A percentile compares a stretch with the other conserved stretches of the same genome.
Conservation (phyloP, 2,888 invertebrate genomes). For the Ptilodon capucinus region DNA sequence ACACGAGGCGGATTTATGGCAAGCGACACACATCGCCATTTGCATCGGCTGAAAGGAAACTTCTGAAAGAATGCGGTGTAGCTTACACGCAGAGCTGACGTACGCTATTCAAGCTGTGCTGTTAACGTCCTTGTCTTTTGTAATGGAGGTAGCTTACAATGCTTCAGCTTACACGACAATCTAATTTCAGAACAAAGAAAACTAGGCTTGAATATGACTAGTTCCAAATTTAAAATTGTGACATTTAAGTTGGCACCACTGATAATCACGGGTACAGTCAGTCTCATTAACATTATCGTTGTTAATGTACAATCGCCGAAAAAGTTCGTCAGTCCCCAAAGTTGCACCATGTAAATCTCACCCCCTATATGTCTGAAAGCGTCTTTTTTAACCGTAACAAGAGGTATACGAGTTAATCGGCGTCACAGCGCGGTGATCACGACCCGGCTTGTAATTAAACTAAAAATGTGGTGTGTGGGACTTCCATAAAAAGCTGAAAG, state of each 20-base stretch:
- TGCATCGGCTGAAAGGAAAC: constrained; percentile 34
- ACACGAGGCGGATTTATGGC: constrained; percentile 31
- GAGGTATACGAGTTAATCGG: constrained; percentile 38
- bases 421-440: constrained; percentile 53
- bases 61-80: constrained; percentile 31
- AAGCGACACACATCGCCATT: constrained; percentile 26
- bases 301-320: neutral
- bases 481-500: constrained; percentile 74
- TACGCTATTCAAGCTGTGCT: neutral
- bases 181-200: neutral
- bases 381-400: constrained; percentile 40
- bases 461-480: constrained; percentile 68
- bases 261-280: constrained; percentile 16
- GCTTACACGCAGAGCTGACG: constrained; percentile 24
- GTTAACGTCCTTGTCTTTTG: neutral
- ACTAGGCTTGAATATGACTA: neutral
- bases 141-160: neutral
- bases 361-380: constrained; percentile 29
- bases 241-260: neutral
- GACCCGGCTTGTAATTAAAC: constrained; percentile 67
- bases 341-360: constrained; percentile 38
- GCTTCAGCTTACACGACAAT: too few species aligned
- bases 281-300: constrained; percentile 13
- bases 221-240: neutral
- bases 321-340: constrained; percentile 11